A percentile compares a stretch with the other conserved stretches of the same genome.
Conservation (phyloP, 2,797 vertebrate genomes). For the Tapera naevia region DNA sequence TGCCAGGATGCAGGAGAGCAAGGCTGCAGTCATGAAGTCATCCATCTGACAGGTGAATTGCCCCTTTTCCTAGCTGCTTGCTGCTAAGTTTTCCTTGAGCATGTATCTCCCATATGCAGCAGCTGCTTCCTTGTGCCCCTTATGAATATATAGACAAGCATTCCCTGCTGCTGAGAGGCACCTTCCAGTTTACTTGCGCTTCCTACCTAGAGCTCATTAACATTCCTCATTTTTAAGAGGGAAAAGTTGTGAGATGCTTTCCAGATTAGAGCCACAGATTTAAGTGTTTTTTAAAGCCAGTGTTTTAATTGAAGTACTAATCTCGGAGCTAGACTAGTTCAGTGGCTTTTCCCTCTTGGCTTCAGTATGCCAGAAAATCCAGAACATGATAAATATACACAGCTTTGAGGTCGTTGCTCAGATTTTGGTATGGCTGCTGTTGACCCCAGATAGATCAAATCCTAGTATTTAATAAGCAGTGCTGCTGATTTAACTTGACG, state of each 20-base stretch:
- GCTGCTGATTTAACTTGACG: constrained; percentile 10
- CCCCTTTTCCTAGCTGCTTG: constrained; percentile 3
- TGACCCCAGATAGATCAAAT: constrained; percentile 45
- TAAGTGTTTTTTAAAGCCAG: constrained; percentile 1
- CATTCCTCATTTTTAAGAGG: neutral
- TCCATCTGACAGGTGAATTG: neutral
- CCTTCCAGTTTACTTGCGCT: constrained; percentile 35
- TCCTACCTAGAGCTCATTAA: neutral
- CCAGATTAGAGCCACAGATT: neutral
- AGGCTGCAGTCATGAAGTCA: constrained; percentile 23
- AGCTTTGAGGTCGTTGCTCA: constrained; percentile 38
- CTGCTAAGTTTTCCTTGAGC: constrained; percentile 42
- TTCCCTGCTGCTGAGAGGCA: constrained; percentile 17
- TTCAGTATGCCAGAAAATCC: constrained; percentile 43
- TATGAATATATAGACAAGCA: constrained; percentile 33
- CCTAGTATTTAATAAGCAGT: constrained; percentile 55
- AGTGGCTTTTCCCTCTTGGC: neutral
- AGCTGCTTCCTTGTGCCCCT: constrained; percentile 26
- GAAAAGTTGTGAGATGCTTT: constrained; percentile 11
- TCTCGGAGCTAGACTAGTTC: neutral
- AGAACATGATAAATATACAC: constrained; percentile 48
- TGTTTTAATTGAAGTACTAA: constrained; percentile 22
- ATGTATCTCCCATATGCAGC: constrained; percentile 12
- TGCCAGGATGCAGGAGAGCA: neutral
- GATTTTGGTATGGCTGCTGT: constrained; percentile 44